Base-by-base conservation (phyloP, 2,113 vertebrate genomes). In the Puffinus mauretanicus region DNA sequence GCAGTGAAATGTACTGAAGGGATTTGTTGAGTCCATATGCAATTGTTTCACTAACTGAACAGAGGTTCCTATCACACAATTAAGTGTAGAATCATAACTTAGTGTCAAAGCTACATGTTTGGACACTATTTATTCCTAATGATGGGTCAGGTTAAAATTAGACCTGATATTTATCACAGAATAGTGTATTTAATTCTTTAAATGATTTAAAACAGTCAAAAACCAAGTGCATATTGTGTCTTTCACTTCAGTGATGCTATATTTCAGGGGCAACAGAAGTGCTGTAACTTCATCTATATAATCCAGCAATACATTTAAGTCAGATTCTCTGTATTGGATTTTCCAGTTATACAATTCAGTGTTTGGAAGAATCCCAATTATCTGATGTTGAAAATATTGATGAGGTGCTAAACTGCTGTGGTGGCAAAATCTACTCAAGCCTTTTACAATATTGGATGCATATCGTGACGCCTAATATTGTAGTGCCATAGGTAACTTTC, bases 381-480 rank as follows among this genome's bases (percentile, higher is more conserved):
- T 81, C 47, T 92, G 79, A 90, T 82, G 60, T 32, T 95, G 76
- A 86, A 96, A 93, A 88, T 95, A 97, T 84, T 88, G 90, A 95
- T 82, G 76, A 92, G 16, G 12, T 82, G 38, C 30, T 88, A 67
- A 96, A 86, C 67, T 78, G 67, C 79, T 93, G 80, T n/a, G 40
- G 30, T 84, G 57, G 86, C 88, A 88, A 95, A 96, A 90, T 86
- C 65, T 86, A 13, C 51, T 94, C 67, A 90, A 92, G 69, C 38
- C 60, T 93, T 93, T 93, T 90, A 55, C 55, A 90, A 51, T 70
- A 77, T 58, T 86, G 88, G 54, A 71, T 83, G 75, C 55, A 34
- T 67, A 84, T 84, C 0, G 1, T 62, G 81, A 71, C 7, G 13
- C 11, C 9, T 75, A 58, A 67, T 81, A 57, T 22, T 77, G 69